These are phyloP conservation scores for Lepidurus apus DNA, from an alignment of 1,140 invertebrate genomes.

Conservation along the genomic window DNA sequence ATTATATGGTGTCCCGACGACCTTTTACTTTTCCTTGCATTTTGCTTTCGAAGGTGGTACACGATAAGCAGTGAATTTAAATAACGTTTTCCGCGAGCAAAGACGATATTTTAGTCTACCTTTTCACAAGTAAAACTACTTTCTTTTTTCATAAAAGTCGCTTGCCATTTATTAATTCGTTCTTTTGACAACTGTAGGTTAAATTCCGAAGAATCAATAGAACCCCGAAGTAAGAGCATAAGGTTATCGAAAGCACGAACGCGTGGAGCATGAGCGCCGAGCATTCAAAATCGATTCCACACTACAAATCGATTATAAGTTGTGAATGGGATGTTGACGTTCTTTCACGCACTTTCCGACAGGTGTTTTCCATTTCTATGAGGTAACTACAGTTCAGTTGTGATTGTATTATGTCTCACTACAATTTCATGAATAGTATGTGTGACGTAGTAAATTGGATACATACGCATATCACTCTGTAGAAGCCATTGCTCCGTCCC, in stretches of 20 bases:
- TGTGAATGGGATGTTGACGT: neutral
- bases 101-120: neutral
- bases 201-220: too few species aligned
- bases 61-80: neutral
- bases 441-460: too few species aligned
- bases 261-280: too few species aligned
- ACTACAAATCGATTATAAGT: neutral
- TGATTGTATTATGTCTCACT: too few species aligned
- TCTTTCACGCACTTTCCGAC: neutral
- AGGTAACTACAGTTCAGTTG: too few species aligned
- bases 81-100: neutral
- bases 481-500: neutral
- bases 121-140: constrained; percentile 24
- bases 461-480: neutral
- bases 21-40: too few species aligned
- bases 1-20: too few species aligned
- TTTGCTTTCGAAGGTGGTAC: too few species aligned
- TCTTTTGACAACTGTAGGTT: neutral
- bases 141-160: neutral
- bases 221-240: too few species aligned
- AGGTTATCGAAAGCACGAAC: too few species aligned
- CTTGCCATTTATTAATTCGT: constrained; percentile 22
- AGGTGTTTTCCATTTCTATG: neutral
- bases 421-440: too few species aligned
- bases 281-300: neutral